Percentiles rank a stretch among this genome's conserved stretches.
Evolutionary conservation across 2,113 vertebrate genomes (phyloP).

Genomic region (Monarcha castaneiventris): DNA sequence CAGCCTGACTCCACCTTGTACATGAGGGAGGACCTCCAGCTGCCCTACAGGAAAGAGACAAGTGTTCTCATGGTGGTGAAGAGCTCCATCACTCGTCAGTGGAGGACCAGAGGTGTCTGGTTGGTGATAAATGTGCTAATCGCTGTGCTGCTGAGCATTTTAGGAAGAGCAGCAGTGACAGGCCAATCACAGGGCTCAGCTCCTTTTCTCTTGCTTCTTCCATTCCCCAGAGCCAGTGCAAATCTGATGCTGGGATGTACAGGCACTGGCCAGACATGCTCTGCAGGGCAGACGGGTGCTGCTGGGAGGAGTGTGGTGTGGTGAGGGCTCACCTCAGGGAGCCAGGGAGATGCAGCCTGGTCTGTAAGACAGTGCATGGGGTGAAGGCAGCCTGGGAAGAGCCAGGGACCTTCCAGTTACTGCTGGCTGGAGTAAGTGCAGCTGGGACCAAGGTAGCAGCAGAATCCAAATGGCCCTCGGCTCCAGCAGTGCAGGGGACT

Average conservation of each 20-base stretch:
- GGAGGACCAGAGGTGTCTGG: not conserved
- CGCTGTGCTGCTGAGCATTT: not conserved
- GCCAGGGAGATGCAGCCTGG: not conserved
- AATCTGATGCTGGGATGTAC: fast-evolving
- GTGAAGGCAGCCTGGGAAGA: not conserved
- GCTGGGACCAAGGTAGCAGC: not conserved
- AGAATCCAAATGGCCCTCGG: fast-evolving
- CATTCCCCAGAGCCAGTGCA: not conserved
- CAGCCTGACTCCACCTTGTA: no score
- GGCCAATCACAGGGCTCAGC: not conserved
- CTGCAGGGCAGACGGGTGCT: fast-evolving
- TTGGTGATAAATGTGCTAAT: not conserved
- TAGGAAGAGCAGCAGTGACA: not conserved
- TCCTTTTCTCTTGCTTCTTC: not conserved
- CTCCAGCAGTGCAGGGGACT: not conserved
- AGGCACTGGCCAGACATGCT: fast-evolving
- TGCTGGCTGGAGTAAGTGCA: not conserved
- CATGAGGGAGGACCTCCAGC: not conserved
- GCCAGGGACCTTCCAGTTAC: not conserved
- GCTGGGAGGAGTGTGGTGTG: fast-evolving
- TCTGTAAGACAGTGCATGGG: fast-evolving
- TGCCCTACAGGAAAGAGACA: not conserved
- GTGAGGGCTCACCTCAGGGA: not conserved
- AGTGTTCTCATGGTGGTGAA: not conserved
- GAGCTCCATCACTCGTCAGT: not conserved